Conservation (phyloP, 1,140 invertebrate genomes). For the Drosophila kepulauana region DNA sequence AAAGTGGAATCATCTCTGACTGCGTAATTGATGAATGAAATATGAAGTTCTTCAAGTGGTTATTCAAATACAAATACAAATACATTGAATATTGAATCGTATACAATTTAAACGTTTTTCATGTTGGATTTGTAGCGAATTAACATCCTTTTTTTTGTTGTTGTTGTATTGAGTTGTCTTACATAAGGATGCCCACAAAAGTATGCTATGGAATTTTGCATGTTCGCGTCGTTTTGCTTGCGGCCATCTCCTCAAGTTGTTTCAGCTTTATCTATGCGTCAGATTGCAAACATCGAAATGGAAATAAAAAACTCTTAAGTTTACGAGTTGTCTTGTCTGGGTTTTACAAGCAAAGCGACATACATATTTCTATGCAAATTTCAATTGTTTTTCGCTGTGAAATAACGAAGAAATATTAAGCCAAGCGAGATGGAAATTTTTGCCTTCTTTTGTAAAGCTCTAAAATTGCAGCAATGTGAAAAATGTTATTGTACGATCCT, state of each 20-base stretch:
- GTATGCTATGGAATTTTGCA: constrained; percentile 43
- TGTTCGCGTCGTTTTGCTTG: constrained; percentile 16
- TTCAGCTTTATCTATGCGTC: constrained; percentile 18
- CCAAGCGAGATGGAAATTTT: not conserved
- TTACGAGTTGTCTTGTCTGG: constrained; percentile 2
- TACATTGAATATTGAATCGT: not conserved
- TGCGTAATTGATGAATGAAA: not conserved
- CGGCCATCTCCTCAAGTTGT: constrained; percentile 20
- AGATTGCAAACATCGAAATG: constrained; percentile 13
- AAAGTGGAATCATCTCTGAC: not conserved
- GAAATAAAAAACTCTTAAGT: constrained; percentile 20
- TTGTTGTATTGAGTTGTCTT: not conserved
- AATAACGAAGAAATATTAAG: not conserved
- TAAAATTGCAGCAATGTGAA: not conserved
- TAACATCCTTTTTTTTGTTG: not conserved
- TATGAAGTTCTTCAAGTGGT: not conserved
- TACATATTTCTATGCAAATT: constrained; percentile 32
- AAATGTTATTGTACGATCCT: no score
- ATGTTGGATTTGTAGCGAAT: not conserved
- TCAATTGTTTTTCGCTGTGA: constrained; percentile 7
- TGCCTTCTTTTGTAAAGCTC: not conserved
- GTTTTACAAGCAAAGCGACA: not conserved
- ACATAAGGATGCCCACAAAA: constrained; percentile 16
- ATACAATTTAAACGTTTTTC: not conserved
- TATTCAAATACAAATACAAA: not conserved